Evolutionary conservation across 1,140 invertebrate genomes (phyloP), one percentile per base, ranked within the genome.

Genomic region (Euglossa dilemma): DNA sequence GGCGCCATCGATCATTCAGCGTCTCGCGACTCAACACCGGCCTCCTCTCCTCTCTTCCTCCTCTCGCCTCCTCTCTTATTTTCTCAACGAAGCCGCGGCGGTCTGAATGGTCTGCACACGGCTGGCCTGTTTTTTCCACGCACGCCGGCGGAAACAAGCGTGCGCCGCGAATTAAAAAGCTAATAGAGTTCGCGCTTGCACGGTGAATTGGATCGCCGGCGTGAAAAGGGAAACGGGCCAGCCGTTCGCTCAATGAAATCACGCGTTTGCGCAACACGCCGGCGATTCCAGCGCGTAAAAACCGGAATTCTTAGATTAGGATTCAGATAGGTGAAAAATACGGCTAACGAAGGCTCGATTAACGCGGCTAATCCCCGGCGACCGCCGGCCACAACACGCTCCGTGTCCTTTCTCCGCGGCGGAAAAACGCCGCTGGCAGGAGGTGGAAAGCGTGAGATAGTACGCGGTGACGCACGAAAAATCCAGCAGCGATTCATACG

Each of bases 391-490:
- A 36, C 36, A 36, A 1, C 1, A 4, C 36, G 36, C 36, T 36
- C n/a, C n/a, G 6, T 45, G 23, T 14, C 73, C 73, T 61, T 75
- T 61, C 57, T 28, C 73, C 45, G n/a, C 6, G 18, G 14, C 14
- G 72, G 74, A 50, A 36, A 45, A 78, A n/a, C n/a, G n/a, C n/a
- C n/a, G n/a, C 23, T 23, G 20, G 28, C 16, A 6, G 18, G 3
- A 16, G 25, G 20, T 75, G 72, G 72, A 82, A 82, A 74, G 72
- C 80, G 75, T 77, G 80, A 83, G 75, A 83, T 3, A 76, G 64
- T 70, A 16, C 72, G 61, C 61, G 80, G 72, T 81, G 80, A 81
- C 80, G 80, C 80, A 76, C 72, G 80, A 81, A 81, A 36, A 83
- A 83, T 59, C 76, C 36, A 71, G 8, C 14, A 18, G 6, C 72